These are phyloP conservation scores for Caenorhabditis sp. DNA, from an alignment of 2,888 invertebrate species.

Conservation along the genomic window DNA sequence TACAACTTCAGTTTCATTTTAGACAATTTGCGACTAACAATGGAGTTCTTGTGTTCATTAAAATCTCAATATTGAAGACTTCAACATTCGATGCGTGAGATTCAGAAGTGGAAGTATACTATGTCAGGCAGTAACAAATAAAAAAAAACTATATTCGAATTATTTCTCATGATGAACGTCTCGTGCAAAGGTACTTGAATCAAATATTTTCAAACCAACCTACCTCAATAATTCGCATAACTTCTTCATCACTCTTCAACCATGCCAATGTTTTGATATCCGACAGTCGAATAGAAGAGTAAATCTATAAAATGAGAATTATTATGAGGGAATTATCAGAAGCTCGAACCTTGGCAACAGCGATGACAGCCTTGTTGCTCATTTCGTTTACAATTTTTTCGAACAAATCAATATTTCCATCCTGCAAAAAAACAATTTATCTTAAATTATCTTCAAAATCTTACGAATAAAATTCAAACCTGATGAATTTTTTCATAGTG, in stretches of 20 bases:
- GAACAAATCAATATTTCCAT: conserved; percentile 37
- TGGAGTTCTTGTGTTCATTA: no score
- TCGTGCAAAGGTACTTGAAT: no score
- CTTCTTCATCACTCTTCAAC: conserved; percentile 8
- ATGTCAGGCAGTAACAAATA: no score
- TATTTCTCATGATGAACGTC: no score
- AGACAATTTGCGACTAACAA: no score
- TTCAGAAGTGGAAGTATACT: no score
- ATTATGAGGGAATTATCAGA: neutral
- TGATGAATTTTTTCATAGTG: conserved; percentile 11
- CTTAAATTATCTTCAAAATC: neutral
- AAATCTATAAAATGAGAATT: conserved; percentile 10
- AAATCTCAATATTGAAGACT: no score
- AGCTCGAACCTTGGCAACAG: conserved; percentile 30
- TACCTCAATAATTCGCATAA: conserved; percentile 7
- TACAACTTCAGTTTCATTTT: no score
- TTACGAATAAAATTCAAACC: conserved; percentile 3
- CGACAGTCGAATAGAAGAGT: conserved; percentile 13
- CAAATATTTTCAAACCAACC: neutral
- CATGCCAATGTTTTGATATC: conserved; percentile 14
- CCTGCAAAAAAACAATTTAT: conserved; percentile 11
- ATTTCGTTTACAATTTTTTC: conserved; percentile 26
- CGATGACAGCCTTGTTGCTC: conserved; percentile 36
- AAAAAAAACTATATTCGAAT: no score
- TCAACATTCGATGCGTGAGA: no score